These are phyloP conservation scores for Polydrusus cervinus DNA, from an alignment of 2,888 invertebrate species.

Conservation along the genomic window DNA sequence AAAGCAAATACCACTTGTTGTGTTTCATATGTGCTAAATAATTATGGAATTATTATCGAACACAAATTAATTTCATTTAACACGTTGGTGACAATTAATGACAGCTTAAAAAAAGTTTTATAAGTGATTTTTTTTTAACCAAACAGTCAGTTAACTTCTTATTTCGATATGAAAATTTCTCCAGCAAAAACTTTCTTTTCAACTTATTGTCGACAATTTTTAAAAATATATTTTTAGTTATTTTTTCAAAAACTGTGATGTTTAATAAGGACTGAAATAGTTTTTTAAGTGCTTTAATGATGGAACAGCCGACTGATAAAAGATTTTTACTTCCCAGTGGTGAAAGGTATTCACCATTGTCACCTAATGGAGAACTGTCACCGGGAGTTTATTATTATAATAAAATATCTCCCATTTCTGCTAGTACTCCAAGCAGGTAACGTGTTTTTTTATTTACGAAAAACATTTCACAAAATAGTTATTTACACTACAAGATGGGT, in stretches of 20 bases:
- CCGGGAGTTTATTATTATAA: conserved; percentile 50
- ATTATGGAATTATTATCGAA: conserved; percentile 36
- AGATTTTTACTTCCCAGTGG: conserved; percentile 33
- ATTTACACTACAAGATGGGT: no score
- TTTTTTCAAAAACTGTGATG: conserved; percentile 8
- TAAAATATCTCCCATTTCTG: conserved; percentile 27
- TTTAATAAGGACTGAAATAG: background rate
- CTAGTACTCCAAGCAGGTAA: conserved; percentile 50
- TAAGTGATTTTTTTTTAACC: conserved; percentile 23
- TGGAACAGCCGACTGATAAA: conserved; percentile 42
- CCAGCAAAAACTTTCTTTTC: background rate
- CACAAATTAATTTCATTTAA: conserved; percentile 50
- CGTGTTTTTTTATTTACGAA: background rate
- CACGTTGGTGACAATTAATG: conserved; percentile 46
- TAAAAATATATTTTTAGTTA: background rate
- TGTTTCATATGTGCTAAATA: conserved; percentile 38
- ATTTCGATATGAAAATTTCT: background rate
- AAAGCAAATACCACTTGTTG: conserved; percentile 15
- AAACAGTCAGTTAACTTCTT: conserved; percentile 23
- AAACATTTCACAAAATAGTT: no score
- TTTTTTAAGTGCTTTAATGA: background rate
- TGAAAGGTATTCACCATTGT: conserved; percentile 36
- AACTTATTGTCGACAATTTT: background rate
- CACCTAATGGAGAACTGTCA: conserved; percentile 27
- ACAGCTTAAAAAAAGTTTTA: conserved; percentile 37